These are phyloP conservation scores for human DNA, from an alignment of 2,113 vertebrate genomes.

Conservation along the genomic window DNA sequence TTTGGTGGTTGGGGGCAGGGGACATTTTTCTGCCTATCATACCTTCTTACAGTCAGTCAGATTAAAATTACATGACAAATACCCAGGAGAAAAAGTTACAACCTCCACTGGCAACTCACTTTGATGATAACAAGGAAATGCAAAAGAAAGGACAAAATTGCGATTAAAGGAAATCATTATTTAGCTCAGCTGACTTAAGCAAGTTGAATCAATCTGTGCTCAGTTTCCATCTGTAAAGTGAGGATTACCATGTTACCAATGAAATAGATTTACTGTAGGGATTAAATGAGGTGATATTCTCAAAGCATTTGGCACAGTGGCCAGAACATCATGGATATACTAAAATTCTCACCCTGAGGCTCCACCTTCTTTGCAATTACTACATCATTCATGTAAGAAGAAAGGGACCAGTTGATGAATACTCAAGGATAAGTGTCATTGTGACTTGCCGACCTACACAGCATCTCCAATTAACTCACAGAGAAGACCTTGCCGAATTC, in stretches of 20 bases:
- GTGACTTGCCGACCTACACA: not conserved
- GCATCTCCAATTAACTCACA: constrained; percentile 16
- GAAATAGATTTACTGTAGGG: not conserved
- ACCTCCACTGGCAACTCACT: not conserved
- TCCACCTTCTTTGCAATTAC: not conserved
- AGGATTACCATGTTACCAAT: not conserved
- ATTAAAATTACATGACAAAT: not conserved
- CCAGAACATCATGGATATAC: not conserved
- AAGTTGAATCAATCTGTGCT: not conserved
- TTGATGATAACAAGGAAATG: not conserved
- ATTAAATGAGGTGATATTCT: not conserved
- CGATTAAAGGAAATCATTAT: not conserved
- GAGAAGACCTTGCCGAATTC: not conserved
- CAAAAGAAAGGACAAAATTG: not conserved
- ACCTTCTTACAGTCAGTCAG: not conserved
- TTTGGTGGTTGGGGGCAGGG: no score
- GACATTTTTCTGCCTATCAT: not conserved
- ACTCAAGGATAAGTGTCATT: not conserved
- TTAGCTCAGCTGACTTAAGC: not conserved
- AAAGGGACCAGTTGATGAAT: not conserved
- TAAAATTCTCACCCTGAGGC: not conserved
- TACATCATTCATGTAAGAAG: not conserved
- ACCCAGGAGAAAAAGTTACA: not conserved
- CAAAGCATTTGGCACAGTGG: not conserved
- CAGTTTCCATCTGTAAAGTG: not conserved